Conservation (phyloP, 1,140 invertebrate genomes). For the Lordiphosa stackelbergi region DNA sequence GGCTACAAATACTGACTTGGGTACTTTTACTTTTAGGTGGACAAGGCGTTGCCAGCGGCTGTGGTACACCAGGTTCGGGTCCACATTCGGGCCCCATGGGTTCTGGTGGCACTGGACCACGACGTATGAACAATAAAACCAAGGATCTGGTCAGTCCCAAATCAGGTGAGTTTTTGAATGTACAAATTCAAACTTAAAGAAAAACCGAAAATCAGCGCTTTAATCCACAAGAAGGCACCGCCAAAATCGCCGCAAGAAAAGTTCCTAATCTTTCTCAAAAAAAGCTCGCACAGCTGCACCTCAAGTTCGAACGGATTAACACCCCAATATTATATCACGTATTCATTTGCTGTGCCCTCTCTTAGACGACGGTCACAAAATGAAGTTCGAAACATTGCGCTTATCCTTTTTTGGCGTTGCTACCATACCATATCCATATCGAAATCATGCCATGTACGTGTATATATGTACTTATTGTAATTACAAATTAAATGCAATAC, state of each 20-base stretch:
- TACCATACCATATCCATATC: slow-evolving; percentile 27
- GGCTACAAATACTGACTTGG: neutral
- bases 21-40: slow-evolving; percentile 42
- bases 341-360: slow-evolving; percentile 27
- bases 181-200: no score
- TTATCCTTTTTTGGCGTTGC: slow-evolving; percentile 29
- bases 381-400: slow-evolving; percentile 16
- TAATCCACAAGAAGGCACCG: slow-evolving; percentile 19
- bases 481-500: slow-evolving; percentile 42
- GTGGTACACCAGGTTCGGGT: slow-evolving; percentile 74
- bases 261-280: slow-evolving; percentile 33
- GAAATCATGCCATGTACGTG: slow-evolving; percentile 47
- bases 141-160: slow-evolving; percentile 77
- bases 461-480: slow-evolving; percentile 73
- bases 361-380: slow-evolving; percentile 10
- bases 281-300: slow-evolving; percentile 59
- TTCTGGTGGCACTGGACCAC: slow-evolving; percentile 73
- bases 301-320: slow-evolving; percentile 30
- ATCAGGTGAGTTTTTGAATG: slow-evolving; percentile 65
- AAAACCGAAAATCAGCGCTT: no score
- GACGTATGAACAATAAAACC: slow-evolving; percentile 77
- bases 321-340: slow-evolving; percentile 14
- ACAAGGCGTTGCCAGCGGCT: slow-evolving; percentile 67
- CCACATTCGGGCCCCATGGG: slow-evolving; percentile 74
- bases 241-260: slow-evolving; percentile 20